A percentile compares a stretch with the other conserved stretches of the same genome.
Evolutionary conservation across 2,797 vertebrate genomes (phyloP).

Genomic region (Parauchenoglanis punctatus): DNA sequence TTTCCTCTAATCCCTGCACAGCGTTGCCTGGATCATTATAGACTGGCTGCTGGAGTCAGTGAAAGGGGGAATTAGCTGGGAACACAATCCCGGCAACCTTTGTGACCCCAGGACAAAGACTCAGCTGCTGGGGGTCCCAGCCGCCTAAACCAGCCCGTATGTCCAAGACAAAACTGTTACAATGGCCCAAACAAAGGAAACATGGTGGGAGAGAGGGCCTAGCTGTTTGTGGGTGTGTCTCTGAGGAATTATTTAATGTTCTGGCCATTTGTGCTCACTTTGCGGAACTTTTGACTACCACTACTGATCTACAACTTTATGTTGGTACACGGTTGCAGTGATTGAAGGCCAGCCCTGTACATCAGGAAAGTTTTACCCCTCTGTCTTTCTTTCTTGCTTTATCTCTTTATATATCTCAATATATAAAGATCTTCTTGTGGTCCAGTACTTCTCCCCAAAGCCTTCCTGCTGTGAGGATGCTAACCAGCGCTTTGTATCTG

Average conservation of each 20-base stretch:
- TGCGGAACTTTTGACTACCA: neutral
- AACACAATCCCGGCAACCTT: constrained; percentile 83
- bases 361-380: neutral
- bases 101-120: constrained; percentile 81
- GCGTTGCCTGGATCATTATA: constrained; percentile 79
- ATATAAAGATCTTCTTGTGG: constrained; percentile 53
- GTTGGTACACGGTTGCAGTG: neutral
- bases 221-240: constrained; percentile 37
- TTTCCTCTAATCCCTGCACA: constrained; percentile 74
- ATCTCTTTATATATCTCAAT: constrained; percentile 39
- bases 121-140: constrained; percentile 80
- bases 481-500: constrained; percentile 73
- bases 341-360: neutral
- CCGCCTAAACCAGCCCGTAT: constrained; percentile 80
- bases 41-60: constrained; percentile 82
- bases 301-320: neutral
- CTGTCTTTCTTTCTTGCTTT: constrained; percentile 27
- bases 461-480: constrained; percentile 66
- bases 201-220: constrained; percentile 73
- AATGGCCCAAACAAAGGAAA: constrained; percentile 75
- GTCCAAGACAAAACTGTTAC: constrained; percentile 80
- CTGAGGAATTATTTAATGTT: constrained; percentile 55
- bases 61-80: constrained; percentile 88
- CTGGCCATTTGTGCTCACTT: constrained; percentile 29
- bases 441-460: constrained; percentile 67